Percentiles rank a stretch among this genome's conserved stretches.
Evolutionary conservation across 2,888 invertebrate genomes (phyloP).

Genomic region (Nasonovia ribisnigri): DNA sequence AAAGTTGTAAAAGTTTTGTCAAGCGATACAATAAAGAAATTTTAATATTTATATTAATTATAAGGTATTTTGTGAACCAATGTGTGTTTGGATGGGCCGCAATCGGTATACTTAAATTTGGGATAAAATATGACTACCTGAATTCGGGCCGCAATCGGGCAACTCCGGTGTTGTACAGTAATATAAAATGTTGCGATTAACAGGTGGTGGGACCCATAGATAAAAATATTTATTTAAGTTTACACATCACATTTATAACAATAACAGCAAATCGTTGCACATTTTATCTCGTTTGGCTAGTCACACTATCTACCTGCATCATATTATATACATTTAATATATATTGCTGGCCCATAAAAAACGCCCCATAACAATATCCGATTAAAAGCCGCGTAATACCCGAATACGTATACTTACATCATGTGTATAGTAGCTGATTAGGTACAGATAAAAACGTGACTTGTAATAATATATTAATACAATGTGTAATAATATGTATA

Average conservation of each 20-base stretch:
- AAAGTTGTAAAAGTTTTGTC: too few relatives aligned
- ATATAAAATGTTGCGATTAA: neutral
- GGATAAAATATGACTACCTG: too few relatives aligned
- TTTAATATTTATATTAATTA: too few relatives aligned
- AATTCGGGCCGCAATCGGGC: too few relatives aligned
- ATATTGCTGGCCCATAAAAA: neutral
- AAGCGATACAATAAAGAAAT: too few relatives aligned
- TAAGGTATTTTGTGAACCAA: too few relatives aligned
- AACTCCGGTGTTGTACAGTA: too few relatives aligned
- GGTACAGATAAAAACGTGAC: neutral
- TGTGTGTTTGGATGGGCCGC: too few relatives aligned
- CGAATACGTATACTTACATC: neutral
- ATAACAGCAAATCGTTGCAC: neutral
- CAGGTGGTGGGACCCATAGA: neutral
- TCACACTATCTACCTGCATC: neutral
- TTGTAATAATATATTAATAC: neutral
- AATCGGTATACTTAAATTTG: too few relatives aligned
- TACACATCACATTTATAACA: neutral
- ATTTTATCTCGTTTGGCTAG: neutral
- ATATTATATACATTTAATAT: neutral
- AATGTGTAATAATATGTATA: neutral
- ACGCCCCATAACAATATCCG: neutral
- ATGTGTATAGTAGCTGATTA: neutral
- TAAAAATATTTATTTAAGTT: neutral
- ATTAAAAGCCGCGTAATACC: neutral